A percentile compares a stretch with the other conserved stretches of the same genome.
These are phyloP conservation scores for Glaucomys volans DNA, from an alignment of 2,113 vertebrate species.

Conservation along the genomic window DNA sequence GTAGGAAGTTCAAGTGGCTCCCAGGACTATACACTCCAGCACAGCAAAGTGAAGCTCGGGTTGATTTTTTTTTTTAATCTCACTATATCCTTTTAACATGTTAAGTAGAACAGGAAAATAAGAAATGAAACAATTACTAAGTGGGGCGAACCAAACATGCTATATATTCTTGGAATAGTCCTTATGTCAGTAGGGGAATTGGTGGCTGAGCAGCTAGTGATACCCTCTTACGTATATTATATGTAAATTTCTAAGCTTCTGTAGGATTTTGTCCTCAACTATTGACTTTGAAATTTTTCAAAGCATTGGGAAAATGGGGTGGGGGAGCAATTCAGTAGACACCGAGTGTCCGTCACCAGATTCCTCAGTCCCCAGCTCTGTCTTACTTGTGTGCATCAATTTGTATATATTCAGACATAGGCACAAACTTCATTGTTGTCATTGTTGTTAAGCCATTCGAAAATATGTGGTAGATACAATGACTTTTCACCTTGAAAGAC, in stretches of 20 bases:
- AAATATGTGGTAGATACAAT: background rate
- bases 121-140: background rate
- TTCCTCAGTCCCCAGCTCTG: rapidly evolving
- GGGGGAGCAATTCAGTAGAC: background rate
- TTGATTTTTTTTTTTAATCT: background rate
- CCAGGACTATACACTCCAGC: background rate
- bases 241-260: background rate
- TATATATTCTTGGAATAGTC: background rate
- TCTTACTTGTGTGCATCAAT: background rate
- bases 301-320: background rate
- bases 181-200: background rate
- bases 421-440: background rate
- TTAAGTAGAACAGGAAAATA: background rate
- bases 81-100: background rate
- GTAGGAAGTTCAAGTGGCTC: background rate
- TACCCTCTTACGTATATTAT: background rate
- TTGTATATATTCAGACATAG: background rate
- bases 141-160: background rate
- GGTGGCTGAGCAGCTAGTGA: rapidly evolving
- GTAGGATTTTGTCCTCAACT: background rate
- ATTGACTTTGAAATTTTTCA: background rate
- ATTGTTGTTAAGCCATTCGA: background rate
- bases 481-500: background rate
- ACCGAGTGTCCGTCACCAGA: rapidly evolving
- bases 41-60: background rate